phyloP scores from a whole-genome alignment of 2,888 invertebrate genomes.

The Ectropis crepuscularia region DNA sequence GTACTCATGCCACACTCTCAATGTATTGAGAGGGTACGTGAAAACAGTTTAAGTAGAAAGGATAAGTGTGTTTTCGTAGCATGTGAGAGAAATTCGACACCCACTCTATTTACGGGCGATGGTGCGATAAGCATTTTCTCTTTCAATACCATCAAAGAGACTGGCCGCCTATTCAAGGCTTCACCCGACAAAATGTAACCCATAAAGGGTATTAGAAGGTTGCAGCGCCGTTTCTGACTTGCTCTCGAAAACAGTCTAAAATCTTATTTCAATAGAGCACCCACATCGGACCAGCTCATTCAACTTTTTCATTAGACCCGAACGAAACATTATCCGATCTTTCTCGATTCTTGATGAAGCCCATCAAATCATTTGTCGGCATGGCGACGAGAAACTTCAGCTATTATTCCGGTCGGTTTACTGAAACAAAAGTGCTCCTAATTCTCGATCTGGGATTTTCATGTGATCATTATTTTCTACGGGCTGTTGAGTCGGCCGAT shows the following conservation, averaged over 20 bases:
- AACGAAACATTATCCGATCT: conserved; percentile 69
- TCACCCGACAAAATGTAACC: conserved; percentile 72
- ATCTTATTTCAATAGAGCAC: conserved; percentile 57
- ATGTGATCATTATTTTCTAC: conserved; percentile 72
- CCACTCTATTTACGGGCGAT: conserved; percentile 80
- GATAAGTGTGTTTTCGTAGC: conserved; percentile 80
- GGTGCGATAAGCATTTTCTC: conserved; percentile 82
- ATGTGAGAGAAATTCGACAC: conserved; percentile 79
- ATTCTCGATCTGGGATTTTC: conserved; percentile 77
- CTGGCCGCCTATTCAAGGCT: conserved; percentile 77
- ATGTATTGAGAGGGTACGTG: conserved; percentile 70
- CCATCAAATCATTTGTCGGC: conserved; percentile 78
- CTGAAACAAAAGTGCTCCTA: conserved; percentile 77
- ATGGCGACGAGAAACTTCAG: conserved; percentile 73
- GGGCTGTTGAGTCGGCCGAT: conserved; percentile 63
- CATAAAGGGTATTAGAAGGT: conserved; percentile 73
- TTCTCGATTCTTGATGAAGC: conserved; percentile 70
- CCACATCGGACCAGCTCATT: conserved; percentile 45
- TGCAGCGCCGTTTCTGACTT: conserved; percentile 64
- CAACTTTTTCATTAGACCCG: conserved; percentile 60
- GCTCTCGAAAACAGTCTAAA: conserved; percentile 60
- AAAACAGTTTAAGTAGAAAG: conserved; percentile 79
- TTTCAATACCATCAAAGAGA: conserved; percentile 81
- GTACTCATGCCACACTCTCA: conserved; percentile 66
- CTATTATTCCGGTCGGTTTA: conserved; percentile 78